Base-by-base conservation (phyloP, 2,888 invertebrate species). In the Lithodes maja region DNA sequence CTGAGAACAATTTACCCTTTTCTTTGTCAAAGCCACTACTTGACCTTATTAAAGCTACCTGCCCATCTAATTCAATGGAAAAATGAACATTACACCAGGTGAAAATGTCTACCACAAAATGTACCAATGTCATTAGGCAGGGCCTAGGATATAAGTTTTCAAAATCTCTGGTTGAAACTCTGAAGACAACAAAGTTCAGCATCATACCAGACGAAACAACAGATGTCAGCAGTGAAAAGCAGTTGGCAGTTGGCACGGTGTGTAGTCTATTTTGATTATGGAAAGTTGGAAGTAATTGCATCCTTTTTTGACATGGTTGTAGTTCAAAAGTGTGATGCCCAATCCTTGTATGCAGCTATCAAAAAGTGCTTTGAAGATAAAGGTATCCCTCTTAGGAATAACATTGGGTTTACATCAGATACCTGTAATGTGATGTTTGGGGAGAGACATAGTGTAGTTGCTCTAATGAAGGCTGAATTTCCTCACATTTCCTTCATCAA, bases 231-330 rank as follows among this genome's bases (percentile, higher is more conserved):
- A 61, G 77, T 75, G 78, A 78, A 49, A 85, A 85, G 49, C 78
- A 85, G 53, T 61, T 85, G 49, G 49, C 78, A 85, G 53, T 61
- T 85, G 49, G 85, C 85, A 85, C 7, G 1, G 49, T 85, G 85
- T 85, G 85, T 85, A 61, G 85, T 85, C 52, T 33, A 85, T 69
- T 85, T 78, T 85, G 78, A 85, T 55, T 71, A 83, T 85, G 85
- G 79, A 79, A 85, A 85, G 3, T 68, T 50, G 78, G 52, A 85
- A 54, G 61, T 53, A 77, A 74, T 85, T 50, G 0, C 55, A 84
- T 75, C 79, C 50, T 85, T 79, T 68, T 69, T 79, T 79, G 2
- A 85, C 53, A 85, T 78, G 78, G 52, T 85, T 85, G 79, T 85
- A 68, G 77, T 85, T 77, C 78, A 79, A 52, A 85, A 85, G 52